Conservation (phyloP, 2,888 invertebrate genomes). For the Oconnorella tubifera region DNA sequence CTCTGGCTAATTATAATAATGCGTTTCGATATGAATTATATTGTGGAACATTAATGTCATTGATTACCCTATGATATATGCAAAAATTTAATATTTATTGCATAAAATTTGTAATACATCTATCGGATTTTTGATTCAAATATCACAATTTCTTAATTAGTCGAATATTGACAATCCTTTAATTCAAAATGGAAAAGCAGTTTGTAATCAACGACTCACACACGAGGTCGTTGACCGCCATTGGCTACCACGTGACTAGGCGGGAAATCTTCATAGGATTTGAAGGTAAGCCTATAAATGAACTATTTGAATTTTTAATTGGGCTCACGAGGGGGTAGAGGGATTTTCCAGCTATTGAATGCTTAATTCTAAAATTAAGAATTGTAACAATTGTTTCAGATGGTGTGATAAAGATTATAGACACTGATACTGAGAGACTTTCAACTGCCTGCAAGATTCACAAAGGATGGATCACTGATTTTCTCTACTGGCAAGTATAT, state of each 20-base stretch:
- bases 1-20: no score
- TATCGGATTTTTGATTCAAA: no score
- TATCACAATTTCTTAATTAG: no score
- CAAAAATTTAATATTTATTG: no score
- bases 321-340: no score
- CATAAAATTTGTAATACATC: no score
- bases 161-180: no score
- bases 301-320: no score
- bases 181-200: conserved; percentile 54
- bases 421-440: neutral
- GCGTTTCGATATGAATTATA: no score
- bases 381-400: neutral
- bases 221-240: conserved; percentile 49
- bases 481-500: neutral
- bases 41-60: no score
- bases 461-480: neutral
- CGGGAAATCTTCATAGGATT: conserved; percentile 53
- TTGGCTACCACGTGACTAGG: conserved; percentile 51
- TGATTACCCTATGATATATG: no score
- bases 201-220: conserved; percentile 49
- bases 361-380: neutral
- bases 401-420: neutral
- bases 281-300: conserved; percentile 44
- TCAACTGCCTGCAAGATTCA: neutral
- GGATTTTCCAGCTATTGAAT: no score